Conservation (phyloP, 2,888 invertebrate genomes). For the Eupithecia pulchellata region DNA sequence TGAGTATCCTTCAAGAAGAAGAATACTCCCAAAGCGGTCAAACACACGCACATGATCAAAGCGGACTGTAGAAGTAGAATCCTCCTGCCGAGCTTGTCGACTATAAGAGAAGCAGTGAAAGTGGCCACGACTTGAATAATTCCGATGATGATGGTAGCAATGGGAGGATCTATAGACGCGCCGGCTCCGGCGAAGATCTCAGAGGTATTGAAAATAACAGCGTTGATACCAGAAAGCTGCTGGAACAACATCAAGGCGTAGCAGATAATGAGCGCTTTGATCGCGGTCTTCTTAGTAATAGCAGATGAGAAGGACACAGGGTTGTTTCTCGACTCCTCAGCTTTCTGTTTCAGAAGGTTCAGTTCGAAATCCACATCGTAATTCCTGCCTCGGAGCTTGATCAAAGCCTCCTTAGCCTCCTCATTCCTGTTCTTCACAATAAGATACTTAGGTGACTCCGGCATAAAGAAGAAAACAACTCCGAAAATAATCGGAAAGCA, state of each 20-base stretch:
- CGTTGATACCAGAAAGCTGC: conserved; percentile 93
- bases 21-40: conserved; percentile 89
- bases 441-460: conserved; percentile 92
- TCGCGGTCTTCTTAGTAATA: conserved; percentile 86
- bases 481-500: conserved; percentile 89
- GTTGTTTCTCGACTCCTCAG: conserved; percentile 81
- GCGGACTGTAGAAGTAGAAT: conserved; percentile 90
- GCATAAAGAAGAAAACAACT: conserved; percentile 91
- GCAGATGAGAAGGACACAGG: conserved; percentile 84
- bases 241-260: conserved; percentile 95
- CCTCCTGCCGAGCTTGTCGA: conserved; percentile 93
- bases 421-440: conserved; percentile 87
- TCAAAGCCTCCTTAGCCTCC: conserved; percentile 88
- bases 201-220: conserved; percentile 92
- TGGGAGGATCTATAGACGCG: conserved; percentile 82
- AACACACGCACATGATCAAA: conserved; percentile 88
- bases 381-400: conserved; percentile 89
- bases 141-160: conserved; percentile 93
- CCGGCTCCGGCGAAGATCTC: conserved; percentile 90
- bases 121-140: conserved; percentile 92
- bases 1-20: conserved; percentile 83
- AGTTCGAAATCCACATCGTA: conserved; percentile 89
- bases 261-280: conserved; percentile 89
- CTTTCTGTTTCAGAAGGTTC: conserved; percentile 83
- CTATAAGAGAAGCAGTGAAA: conserved; percentile 89